Evolutionary conservation across 2,113 vertebrate genomes (phyloP).

Genomic region (Zosterops borbonicus): DNA sequence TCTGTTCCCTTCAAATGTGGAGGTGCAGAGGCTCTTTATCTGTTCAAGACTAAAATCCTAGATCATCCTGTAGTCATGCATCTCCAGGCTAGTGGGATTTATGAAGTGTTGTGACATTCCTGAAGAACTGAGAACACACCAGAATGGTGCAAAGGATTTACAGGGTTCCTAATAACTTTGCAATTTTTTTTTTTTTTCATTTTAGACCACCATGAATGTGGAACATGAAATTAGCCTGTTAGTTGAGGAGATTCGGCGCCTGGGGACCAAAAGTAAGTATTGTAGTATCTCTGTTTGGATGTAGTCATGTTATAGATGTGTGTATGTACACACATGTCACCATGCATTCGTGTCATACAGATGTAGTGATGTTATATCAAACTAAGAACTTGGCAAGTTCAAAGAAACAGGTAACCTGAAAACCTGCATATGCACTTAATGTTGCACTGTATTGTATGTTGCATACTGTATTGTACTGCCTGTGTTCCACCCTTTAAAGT

Average conservation of each 20-base stretch:
- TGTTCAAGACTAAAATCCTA: neutral
- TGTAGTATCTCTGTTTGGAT: neutral
- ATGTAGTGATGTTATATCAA: neutral
- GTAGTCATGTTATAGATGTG: neutral
- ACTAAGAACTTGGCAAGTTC: neutral
- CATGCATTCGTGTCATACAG: neutral
- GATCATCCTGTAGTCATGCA: neutral
- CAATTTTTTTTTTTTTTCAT: neutral
- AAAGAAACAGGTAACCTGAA: neutral
- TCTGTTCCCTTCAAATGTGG: neutral
- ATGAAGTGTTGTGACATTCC: neutral
- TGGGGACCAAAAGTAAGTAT: slow-evolving; percentile 89
- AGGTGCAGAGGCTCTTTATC: neutral
- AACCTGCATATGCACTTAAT: neutral
- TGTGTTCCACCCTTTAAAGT: neutral
- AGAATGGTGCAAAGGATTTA: neutral
- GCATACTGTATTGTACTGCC: neutral
- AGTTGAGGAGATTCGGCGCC: slow-evolving; percentile 87
- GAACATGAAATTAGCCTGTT: slow-evolving; percentile 86
- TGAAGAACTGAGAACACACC: neutral
- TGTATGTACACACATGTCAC: too few species aligned
- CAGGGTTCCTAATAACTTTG: neutral
- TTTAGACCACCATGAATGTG: slow-evolving; percentile 85
- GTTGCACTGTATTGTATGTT: neutral
- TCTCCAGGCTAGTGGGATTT: neutral